Evolutionary conservation across 2,888 invertebrate species (phyloP).

Genomic region (Apotomis betuletana): DNA sequence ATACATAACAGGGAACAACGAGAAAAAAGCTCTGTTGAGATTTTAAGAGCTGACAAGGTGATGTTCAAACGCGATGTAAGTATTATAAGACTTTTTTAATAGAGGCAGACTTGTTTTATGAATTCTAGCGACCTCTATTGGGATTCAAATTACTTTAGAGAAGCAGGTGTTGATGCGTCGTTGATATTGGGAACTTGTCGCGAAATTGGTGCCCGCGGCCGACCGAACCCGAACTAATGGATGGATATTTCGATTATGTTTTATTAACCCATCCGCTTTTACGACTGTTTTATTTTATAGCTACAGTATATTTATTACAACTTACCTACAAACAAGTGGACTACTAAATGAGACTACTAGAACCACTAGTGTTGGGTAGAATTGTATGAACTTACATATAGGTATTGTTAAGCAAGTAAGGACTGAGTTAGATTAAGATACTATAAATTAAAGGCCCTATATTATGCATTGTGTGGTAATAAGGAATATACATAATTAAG

Average conservation of each 20-base stretch:
- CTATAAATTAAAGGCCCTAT: no score
- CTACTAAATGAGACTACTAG: neutral
- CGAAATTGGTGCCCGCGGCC: slow-evolving; percentile 52
- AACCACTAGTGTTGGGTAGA: neutral
- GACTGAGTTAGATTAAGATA: no score
- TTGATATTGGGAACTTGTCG: slow-evolving; percentile 46
- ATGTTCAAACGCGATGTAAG: neutral
- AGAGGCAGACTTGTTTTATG: slow-evolving; percentile 1
- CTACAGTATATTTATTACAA: slow-evolving; percentile 34
- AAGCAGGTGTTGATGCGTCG: neutral
- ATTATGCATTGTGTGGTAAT: no score
- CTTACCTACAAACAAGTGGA: neutral
- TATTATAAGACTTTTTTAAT: neutral
- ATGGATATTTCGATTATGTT: slow-evolving; percentile 35
- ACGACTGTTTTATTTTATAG: slow-evolving; percentile 51
- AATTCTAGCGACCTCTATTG: slow-evolving; percentile 15
- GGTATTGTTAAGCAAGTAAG: no score
- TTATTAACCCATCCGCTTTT: slow-evolving; percentile 36
- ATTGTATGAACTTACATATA: no score
- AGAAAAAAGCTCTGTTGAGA: neutral
- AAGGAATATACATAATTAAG: no score
- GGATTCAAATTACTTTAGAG: slow-evolving; percentile 5
- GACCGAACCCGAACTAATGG: slow-evolving; percentile 47
- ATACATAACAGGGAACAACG: neutral
- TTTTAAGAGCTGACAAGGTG: neutral